Evolutionary conservation across 2,888 invertebrate species (phyloP), one percentile per base, ranked within the genome.

Genomic region (Sphecodes monilicornis): DNA sequence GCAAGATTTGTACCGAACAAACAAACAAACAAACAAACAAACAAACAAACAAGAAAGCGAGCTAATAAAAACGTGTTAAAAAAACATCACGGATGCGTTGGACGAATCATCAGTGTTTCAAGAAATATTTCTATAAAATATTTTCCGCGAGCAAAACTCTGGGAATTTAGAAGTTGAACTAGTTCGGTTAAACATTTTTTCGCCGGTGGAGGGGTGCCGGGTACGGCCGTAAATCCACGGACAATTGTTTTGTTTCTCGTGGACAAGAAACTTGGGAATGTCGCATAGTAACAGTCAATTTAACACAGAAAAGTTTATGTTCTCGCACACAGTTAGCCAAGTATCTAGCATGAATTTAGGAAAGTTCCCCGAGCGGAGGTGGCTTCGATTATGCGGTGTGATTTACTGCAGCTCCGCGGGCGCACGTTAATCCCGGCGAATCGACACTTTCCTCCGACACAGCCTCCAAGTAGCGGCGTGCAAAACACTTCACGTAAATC

Each of bases 341-440:
- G 32, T 41, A 50, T 41, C 36, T 50, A 16, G 18, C 39, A 50
- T 41, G n/a, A 66, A 68, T 68, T 39, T 26, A 22, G 26, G n/a
- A 66, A 68, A n/a, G 69, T 68, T 41, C 3, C 39, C 32, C 54
- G 54, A 64, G 29, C 54, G 60, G 32, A 43, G n/a, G 50, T 64
- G 41, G 29, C 64, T 71, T 66, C 76, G 70, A 66, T 80, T 71
- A 71, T 32, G 43, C 76, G 70, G 29, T 66, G 41, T 64, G 82
- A 82, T 82, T 83, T 83, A 83, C 81, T 46, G 71, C 43, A 18
- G 46, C 41, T 72, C 70, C 82, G 39, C 70, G 22, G 39, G 74
- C 54, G 46, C n/a, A 32, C 71, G 82, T 76, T 82, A 82, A 82
- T 82, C 71, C 76, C 29, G 18, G 64, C 32, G 80, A 82, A 80